Evolutionary conservation across 1,140 invertebrate species (phyloP).

Genomic region (Notospermus geniculatus): DNA sequence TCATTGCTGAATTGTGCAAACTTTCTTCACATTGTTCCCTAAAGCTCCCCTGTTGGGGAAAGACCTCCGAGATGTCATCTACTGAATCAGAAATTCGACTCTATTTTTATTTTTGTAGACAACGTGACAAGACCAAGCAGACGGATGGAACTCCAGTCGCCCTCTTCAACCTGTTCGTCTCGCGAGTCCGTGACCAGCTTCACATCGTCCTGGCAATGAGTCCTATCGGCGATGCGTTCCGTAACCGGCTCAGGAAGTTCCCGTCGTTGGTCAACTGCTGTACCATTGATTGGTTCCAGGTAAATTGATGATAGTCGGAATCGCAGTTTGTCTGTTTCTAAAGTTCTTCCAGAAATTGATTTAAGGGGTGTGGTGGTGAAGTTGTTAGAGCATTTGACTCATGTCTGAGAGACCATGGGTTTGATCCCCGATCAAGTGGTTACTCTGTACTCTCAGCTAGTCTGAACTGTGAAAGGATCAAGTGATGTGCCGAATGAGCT

Average conservation of each 20-base stretch:
- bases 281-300: conserved; percentile 97
- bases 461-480: too few species aligned
- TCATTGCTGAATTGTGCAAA: too few species aligned
- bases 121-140: conserved; percentile 81
- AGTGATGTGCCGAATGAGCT: too few species aligned
- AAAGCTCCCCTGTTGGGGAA: neutral
- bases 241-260: conserved; percentile 86
- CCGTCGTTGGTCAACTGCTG: conserved; percentile 94
- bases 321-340: too few species aligned
- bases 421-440: too few species aligned
- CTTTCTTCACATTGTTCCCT: too few species aligned
- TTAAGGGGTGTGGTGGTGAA: too few species aligned
- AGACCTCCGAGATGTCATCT: neutral
- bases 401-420: too few species aligned
- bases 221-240: conserved; percentile 82
- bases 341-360: too few species aligned
- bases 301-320: conserved; percentile 45
- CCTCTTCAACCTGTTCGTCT: conserved; percentile 90
- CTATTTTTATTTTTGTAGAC: conserved; percentile 36
- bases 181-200: conserved; percentile 85
- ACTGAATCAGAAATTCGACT: neutral
- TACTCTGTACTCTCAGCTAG: too few species aligned
- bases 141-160: conserved; percentile 88
- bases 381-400: too few species aligned
- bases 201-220: conserved; percentile 92